A percentile compares a stretch with the other conserved stretches of the same genome.
These are phyloP conservation scores for Oreortyx pictus DNA, from an alignment of 2,797 vertebrate genomes.

Conservation along the genomic window DNA sequence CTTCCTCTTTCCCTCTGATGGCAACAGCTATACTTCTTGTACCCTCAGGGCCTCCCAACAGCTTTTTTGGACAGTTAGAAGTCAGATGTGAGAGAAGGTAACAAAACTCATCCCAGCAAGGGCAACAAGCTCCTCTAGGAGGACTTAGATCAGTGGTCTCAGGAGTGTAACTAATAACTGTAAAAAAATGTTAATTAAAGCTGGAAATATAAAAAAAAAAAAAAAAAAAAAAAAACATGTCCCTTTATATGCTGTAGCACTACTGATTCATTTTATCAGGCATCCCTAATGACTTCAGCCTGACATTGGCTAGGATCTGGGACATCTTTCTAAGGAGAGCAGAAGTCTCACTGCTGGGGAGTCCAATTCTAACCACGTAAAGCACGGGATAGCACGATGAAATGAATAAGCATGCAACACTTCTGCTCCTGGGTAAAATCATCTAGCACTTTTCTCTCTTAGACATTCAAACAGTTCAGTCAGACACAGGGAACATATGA, in stretches of 20 bases:
- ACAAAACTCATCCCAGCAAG: neutral
- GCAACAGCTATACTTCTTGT: neutral
- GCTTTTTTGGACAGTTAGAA: neutral
- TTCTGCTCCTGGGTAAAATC: neutral
- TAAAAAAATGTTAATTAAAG: conserved; percentile 9
- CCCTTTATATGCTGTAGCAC: neutral
- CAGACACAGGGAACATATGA: neutral
- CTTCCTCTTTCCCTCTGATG: neutral
- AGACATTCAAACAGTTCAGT: neutral
- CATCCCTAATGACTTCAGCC: neutral
- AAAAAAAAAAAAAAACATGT: neutral
- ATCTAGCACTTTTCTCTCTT: neutral
- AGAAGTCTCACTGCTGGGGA: neutral
- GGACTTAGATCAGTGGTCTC: neutral
- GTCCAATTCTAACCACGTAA: neutral
- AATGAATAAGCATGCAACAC: neutral
- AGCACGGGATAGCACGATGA: neutral
- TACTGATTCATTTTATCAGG: neutral
- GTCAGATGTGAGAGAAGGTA: neutral
- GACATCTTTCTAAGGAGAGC: neutral
- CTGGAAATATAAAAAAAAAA: neutral
- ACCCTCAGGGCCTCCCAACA: neutral
- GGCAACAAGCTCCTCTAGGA: neutral
- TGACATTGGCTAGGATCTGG: neutral
- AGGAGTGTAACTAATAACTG: neutral